These are phyloP conservation scores for Pelobates cultripes DNA, from an alignment of 2,797 vertebrate species.

Conservation along the genomic window DNA sequence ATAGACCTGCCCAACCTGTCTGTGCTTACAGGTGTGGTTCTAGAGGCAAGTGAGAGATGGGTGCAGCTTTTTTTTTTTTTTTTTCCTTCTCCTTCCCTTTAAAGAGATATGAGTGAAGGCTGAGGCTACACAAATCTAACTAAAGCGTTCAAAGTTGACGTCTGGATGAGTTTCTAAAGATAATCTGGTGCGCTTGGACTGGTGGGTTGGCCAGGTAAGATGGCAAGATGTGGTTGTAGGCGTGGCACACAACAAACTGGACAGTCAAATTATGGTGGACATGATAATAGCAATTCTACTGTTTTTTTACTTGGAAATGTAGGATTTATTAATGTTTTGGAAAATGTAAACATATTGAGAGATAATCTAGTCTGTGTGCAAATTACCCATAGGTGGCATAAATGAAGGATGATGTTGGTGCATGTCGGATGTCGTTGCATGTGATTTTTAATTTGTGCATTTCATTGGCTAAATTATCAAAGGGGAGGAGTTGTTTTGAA, in stretches of 20 bases:
- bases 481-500: too few species aligned
- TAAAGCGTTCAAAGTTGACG: constrained; percentile 2
- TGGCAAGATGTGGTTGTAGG: neutral
- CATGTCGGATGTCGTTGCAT: too few species aligned
- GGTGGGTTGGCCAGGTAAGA: constrained; percentile 12
- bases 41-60: constrained; percentile 14
- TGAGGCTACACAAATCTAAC: constrained; percentile 5
- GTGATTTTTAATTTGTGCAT: too few species aligned
- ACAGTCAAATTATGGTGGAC: too few species aligned
- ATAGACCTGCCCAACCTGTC: constrained; percentile 45
- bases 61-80: constrained; percentile 5
- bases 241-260: neutral
- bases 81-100: neutral
- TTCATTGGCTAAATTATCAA: too few species aligned
- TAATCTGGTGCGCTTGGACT: neutral
- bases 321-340: too few species aligned
- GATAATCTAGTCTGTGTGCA: too few species aligned
- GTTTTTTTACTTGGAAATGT: too few species aligned
- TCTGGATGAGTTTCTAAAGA: neutral
- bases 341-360: too few species aligned
- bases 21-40: constrained; percentile 43
- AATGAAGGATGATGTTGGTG: too few species aligned
- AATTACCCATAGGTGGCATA: too few species aligned
- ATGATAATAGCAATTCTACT: too few species aligned
- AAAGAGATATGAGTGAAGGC: constrained; percentile 19